Base-by-base conservation (phyloP, 2,888 invertebrate genomes). In the Caenorhabditis sp. region DNA sequence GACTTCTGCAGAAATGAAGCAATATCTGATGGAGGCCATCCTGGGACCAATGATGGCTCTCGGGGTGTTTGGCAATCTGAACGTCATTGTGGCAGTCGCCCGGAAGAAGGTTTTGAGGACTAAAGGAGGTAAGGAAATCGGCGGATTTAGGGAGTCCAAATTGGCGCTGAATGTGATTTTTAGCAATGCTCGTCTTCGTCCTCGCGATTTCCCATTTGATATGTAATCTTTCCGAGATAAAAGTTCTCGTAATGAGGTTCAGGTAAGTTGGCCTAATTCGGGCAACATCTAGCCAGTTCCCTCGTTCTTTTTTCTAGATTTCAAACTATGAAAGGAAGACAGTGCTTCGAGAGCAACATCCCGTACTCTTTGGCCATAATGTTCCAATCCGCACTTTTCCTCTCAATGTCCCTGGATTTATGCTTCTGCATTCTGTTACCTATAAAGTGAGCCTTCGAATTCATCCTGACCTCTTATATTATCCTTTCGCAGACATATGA, bases 71-170 rank as follows among this genome's bases (percentile, higher is more conserved):
- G 35, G 35, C 4, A 35, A 35, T 13, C 11, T 35, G 11, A 35
- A 35, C 35, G 35, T 35, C 35, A 70, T 70, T 4, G 45, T 70
- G 13, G 70, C 70, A 7, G 53, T 70, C n/a, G 59, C 59, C 13
- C 17, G 59, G 17, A 70, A 70, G 22, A 70, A 70, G 30, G 53
- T 53, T 35, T 35, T 70, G 22, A 15, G 70, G 30, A 59, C 70
- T 0, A 70, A 70, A 70, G 70, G 70, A 59, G 58, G 68, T 68
- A 26, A 30, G 22, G n/a, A n/a, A n/a, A n/a, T n/a, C n/a, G n/a
- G n/a, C n/a, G n/a, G n/a, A n/a, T n/a, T n/a, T n/a, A n/a, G n/a
- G n/a, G n/a, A n/a, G n/a, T n/a, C n/a, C n/a, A n/a, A n/a, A n/a
- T n/a, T n/a, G n/a, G n/a, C n/a, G n/a, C n/a, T n/a, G n/a, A n/a